Conservation (phyloP, 2,888 invertebrate species). For the Saturnia pavonia region DNA sequence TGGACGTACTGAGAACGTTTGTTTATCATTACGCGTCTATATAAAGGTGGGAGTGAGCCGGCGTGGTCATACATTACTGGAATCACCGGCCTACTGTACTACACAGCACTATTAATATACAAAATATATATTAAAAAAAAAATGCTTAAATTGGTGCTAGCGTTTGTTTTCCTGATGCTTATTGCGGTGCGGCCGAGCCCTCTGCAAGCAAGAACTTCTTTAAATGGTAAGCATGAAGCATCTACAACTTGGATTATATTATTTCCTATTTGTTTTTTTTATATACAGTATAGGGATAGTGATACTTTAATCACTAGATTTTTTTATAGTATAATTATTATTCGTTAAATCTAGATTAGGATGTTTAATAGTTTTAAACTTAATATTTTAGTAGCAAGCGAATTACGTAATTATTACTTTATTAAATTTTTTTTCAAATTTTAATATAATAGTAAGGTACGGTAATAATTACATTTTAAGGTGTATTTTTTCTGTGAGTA, state of each 20-base stretch:
- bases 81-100: constrained; percentile 29
- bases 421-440: background rate
- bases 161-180: constrained; percentile 44
- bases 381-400: constrained; percentile 4
- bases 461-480: background rate
- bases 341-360: background rate
- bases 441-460: background rate
- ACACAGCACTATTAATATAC: constrained; percentile 11
- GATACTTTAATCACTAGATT: background rate
- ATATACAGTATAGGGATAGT: background rate
- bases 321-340: no score
- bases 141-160: constrained; percentile 48
- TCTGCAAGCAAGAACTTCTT: constrained; percentile 28
- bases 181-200: constrained; percentile 43
- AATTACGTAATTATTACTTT: background rate
- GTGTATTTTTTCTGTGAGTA: background rate
- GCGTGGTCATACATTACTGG: constrained; percentile 38
- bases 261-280: background rate
- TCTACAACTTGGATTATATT: background rate
- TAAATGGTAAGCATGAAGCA: constrained; percentile 38
- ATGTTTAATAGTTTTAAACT: background rate
- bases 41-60: constrained; percentile 41
- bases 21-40: constrained; percentile 53
- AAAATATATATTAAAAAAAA: constrained; percentile 23
- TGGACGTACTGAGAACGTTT: constrained; percentile 27